Evolutionary conservation across 2,888 invertebrate species (phyloP).

Genomic region (Coelogynopora nodosa): DNA sequence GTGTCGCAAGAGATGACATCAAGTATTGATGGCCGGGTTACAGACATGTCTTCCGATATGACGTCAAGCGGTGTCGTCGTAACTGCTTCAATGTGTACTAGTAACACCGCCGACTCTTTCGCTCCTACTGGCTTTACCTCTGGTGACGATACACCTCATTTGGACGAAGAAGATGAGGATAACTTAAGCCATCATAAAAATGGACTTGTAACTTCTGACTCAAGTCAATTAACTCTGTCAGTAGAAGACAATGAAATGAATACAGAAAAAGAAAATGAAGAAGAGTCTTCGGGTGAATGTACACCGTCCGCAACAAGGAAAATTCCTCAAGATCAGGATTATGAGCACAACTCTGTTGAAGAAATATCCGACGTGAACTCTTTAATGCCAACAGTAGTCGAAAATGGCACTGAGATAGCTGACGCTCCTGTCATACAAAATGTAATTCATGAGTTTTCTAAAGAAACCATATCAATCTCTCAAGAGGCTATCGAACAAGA

Average conservation of each 20-base stretch:
- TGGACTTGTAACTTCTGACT: background rate
- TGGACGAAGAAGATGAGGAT: background rate
- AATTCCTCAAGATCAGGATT: background rate
- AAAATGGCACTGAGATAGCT: background rate
- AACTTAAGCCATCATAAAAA: background rate
- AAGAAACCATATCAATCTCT: background rate
- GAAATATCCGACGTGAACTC: background rate
- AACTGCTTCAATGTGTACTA: background rate
- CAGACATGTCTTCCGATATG: background rate
- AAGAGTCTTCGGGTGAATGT: background rate
- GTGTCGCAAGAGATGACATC: background rate
- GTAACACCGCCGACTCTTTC: background rate
- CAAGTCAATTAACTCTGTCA: background rate
- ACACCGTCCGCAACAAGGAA: background rate
- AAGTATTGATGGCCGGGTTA: background rate
- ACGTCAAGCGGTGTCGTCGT: background rate
- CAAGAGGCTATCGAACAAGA: background rate
- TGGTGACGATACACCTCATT: background rate
- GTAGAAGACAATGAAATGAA: background rate
- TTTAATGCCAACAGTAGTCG: background rate
- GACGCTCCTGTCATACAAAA: background rate
- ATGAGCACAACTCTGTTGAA: background rate
- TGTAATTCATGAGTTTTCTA: background rate
- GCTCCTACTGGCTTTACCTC: conserved; percentile 3
- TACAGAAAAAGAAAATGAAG: background rate